Conservation (phyloP, 2,888 invertebrate genomes). For the Drosophila yooni region DNA sequence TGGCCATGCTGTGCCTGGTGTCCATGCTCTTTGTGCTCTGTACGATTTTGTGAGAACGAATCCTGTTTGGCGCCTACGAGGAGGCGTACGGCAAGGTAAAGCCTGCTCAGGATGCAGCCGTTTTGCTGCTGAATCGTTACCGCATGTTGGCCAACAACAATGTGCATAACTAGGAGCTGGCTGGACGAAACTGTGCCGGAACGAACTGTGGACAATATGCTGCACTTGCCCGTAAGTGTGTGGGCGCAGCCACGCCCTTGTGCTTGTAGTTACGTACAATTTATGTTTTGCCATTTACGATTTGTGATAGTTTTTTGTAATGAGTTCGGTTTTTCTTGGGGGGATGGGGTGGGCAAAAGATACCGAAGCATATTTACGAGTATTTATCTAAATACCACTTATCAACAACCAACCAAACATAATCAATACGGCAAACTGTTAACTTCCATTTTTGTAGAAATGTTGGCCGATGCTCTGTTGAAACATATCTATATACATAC, state of each 20-base stretch:
- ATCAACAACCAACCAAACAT: constrained; percentile 45
- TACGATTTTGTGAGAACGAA: constrained; percentile 84
- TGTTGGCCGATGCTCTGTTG: constrained; percentile 54
- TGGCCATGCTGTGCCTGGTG: constrained; percentile 84
- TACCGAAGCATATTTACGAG: constrained; percentile 51
- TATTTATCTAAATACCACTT: constrained; percentile 38
- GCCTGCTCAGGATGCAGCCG: constrained; percentile 66
- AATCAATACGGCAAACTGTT: constrained; percentile 61
- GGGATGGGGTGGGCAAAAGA: constrained; percentile 19
- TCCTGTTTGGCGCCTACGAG: constrained; percentile 67
- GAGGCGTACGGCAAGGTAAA: constrained; percentile 62
- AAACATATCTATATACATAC: constrained; percentile 63
- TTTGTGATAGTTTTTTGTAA: constrained; percentile 65
- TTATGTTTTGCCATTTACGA: constrained; percentile 46
- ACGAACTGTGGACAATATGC: constrained; percentile 64
- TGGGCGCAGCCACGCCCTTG: constrained; percentile 40
- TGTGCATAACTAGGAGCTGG: constrained; percentile 56
- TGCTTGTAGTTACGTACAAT: constrained; percentile 57
- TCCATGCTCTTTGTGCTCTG: constrained; percentile 84
- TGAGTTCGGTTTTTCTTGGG: constrained; percentile 12
- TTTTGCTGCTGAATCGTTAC: constrained; percentile 64
- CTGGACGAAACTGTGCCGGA: background rate
- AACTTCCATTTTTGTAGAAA: constrained; percentile 67
- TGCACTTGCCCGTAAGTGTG: constrained; percentile 60
- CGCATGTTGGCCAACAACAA: constrained; percentile 68